These are phyloP conservation scores for Leucoma salicis DNA, from an alignment of 2,888 invertebrate species.

Conservation along the genomic window DNA sequence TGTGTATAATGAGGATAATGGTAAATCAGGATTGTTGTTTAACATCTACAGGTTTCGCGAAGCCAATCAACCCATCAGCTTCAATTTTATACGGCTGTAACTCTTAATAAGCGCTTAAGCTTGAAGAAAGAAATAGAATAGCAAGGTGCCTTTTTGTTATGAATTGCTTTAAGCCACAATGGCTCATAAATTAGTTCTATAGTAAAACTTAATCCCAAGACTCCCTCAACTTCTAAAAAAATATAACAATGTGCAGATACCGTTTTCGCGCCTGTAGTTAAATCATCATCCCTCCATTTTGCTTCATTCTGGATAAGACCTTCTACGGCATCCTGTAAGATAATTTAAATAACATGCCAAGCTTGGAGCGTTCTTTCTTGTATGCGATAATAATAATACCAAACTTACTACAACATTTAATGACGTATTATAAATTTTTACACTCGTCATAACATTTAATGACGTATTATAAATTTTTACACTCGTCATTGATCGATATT, in stretches of 20 bases:
- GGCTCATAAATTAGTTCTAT: not conserved
- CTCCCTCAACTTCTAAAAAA: conserved; percentile 19
- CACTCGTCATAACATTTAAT: not conserved
- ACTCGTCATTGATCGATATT: conserved; percentile 12
- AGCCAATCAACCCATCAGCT: conserved; percentile 15
- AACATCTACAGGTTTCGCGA: conserved; percentile 13
- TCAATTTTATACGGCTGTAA: conserved; percentile 8
- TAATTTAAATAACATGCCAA: conserved; percentile 67
- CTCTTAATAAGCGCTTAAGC: conserved; percentile 11
- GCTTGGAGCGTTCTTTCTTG: conserved; percentile 39
- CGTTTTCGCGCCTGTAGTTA: conserved; percentile 54
- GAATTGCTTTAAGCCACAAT: not conserved
- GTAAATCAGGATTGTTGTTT: conserved; percentile 13
- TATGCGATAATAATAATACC: not conserved
- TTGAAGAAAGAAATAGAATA: too few species aligned
- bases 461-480: not conserved
- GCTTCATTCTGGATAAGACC: conserved; percentile 59
- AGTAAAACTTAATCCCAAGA: not conserved
- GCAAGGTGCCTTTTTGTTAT: too few species aligned
- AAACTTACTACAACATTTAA: conserved; percentile 8
- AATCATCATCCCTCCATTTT: conserved; percentile 62
- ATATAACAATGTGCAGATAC: conserved; percentile 43
- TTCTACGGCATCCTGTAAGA: conserved; percentile 71
- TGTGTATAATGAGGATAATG: conserved; percentile 15
- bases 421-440: not conserved